Conservation (phyloP, 2,113 vertebrate genomes). For the Mormoops blainvillei region DNA sequence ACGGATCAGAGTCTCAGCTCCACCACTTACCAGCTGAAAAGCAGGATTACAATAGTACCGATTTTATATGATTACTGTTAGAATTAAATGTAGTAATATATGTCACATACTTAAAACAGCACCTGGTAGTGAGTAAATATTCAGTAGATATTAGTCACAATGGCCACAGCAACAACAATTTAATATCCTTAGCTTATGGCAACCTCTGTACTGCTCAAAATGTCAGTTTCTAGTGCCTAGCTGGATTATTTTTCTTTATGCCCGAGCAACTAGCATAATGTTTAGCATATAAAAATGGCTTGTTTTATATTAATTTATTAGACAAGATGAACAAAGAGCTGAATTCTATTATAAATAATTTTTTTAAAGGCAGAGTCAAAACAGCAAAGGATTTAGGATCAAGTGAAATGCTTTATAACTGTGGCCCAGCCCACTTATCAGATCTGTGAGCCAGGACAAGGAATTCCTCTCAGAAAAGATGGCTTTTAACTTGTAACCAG, state of each 20-base stretch:
- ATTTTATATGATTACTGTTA: not conserved
- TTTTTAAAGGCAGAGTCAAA: not conserved
- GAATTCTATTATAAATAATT: not conserved
- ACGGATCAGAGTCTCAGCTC: not conserved
- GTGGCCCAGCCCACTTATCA: too few species aligned
- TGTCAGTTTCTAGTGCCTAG: not conserved
- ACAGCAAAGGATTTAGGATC: not conserved
- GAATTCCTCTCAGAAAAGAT: not conserved
- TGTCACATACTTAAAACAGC: not conserved
- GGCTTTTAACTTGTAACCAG: not conserved
- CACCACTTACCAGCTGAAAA: not conserved
- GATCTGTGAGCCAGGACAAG: not conserved
- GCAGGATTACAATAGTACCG: not conserved
- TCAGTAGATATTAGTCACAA: not conserved
- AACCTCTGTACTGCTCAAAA: not conserved
- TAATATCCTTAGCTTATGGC: not conserved
- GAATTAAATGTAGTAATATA: not conserved
- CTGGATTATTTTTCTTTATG: not conserved
- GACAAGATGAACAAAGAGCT: not conserved
- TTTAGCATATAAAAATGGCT: not conserved
- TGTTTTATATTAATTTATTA: not conserved
- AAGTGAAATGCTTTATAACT: not conserved
- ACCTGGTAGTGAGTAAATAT: not conserved
- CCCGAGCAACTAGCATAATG: not conserved
- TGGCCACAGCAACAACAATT: not conserved